phyloP scores from a whole-genome alignment of 1,140 invertebrate genomes.

The Brachionus plicatilis region DNA sequence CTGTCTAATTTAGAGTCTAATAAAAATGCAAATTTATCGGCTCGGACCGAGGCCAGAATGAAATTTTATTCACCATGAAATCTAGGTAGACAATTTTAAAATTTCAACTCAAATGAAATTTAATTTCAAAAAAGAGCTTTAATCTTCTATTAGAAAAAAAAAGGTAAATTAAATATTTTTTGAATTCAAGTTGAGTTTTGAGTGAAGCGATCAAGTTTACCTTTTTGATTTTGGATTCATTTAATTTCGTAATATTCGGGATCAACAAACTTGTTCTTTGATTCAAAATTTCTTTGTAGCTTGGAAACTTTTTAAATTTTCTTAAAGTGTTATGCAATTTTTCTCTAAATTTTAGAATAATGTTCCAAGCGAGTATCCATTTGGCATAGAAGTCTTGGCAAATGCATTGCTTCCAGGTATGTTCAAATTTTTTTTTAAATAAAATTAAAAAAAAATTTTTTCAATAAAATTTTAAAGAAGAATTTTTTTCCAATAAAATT shows the following conservation, averaged over 20 bases:
- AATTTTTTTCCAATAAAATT: too few species aligned
- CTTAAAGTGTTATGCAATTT: background rate
- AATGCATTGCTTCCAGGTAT: slow-evolving; percentile 2
- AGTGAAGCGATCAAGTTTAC: slow-evolving; percentile 15
- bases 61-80: background rate
- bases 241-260: slow-evolving; percentile 5
- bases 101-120: background rate
- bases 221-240: slow-evolving; percentile 29
- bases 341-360: background rate
- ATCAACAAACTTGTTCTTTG: background rate
- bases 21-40: background rate
- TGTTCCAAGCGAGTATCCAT: background rate
- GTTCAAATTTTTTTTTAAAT: too few species aligned
- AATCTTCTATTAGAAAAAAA: background rate
- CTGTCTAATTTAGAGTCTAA: background rate
- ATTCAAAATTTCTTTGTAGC: slow-evolving; percentile 1
- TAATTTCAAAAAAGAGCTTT: background rate
- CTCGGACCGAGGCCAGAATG: background rate
- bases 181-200: background rate
- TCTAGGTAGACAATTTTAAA: background rate
- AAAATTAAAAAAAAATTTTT: background rate
- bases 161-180: slow-evolving; percentile 6
- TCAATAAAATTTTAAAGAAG: too few species aligned
- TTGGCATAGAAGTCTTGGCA: background rate
- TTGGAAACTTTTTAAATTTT: slow-evolving; percentile 27